Evolutionary conservation across 2,797 vertebrate species (phyloP).

Genomic region (Glyptemys insculpta): DNA sequence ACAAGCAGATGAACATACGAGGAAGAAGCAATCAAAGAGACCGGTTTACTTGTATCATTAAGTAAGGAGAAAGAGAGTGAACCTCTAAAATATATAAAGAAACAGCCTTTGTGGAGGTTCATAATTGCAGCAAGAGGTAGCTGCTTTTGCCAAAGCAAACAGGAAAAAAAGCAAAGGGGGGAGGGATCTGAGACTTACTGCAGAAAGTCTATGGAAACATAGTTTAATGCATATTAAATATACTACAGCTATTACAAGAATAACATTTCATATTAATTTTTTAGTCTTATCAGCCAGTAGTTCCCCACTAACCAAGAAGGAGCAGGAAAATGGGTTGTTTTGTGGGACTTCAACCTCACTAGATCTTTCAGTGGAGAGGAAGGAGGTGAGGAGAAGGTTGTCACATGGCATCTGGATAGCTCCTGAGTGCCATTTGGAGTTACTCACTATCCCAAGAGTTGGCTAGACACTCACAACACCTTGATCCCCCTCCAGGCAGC

Average conservation of each 20-base stretch:
- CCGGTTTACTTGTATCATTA: slow-evolving; percentile 12
- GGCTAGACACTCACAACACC: background rate
- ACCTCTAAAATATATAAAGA: background rate
- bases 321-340: background rate
- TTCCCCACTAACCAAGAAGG: fast-evolving
- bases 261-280: background rate
- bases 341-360: background rate
- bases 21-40: slow-evolving; percentile 44
- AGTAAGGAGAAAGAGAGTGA: background rate
- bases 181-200: fast-evolving
- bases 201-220: background rate
- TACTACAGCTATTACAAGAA: background rate
- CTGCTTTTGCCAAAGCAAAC: background rate
- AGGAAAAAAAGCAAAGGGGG: background rate
- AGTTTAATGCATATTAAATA: background rate
- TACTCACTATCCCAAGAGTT: fast-evolving
- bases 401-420: fast-evolving
- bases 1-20: slow-evolving; percentile 36
- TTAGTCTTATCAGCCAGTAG: fast-evolving
- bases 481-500: background rate
- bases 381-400: background rate
- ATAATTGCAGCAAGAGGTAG: background rate
- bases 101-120: background rate
- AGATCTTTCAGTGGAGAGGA: background rate
- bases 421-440: background rate